A percentile compares a stretch with the other conserved stretches of the same genome.
phyloP scores from a whole-genome alignment of 2,797 vertebrate species.

The Cetoscarus ocellatus region DNA sequence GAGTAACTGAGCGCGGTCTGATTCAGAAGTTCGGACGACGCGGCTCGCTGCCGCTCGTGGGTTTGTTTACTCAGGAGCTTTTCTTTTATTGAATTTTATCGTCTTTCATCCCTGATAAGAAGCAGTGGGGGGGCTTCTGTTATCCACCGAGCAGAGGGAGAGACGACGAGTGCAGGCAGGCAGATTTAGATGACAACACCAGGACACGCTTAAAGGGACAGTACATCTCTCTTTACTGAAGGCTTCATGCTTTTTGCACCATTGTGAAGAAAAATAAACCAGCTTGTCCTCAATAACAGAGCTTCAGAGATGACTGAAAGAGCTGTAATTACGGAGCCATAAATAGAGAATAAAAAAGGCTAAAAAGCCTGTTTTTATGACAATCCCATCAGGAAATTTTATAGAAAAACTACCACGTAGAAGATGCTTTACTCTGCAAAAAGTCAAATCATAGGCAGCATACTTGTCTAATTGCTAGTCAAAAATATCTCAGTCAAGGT shows the following conservation, averaged over 20 bases:
- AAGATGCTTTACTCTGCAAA: too few relatives aligned
- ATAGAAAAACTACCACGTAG: too few relatives aligned
- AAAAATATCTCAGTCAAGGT: too few relatives aligned
- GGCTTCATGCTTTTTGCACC: not conserved
- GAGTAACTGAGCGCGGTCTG: slow-evolving; percentile 11
- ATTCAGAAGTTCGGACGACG: not conserved
- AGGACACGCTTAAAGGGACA: slow-evolving; percentile 9
- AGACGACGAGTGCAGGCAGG: not conserved
- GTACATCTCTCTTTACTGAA: not conserved
- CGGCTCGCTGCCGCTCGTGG: not conserved
- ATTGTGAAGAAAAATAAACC: too few relatives aligned
- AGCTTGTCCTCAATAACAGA: too few relatives aligned
- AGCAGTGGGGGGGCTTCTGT: not conserved
- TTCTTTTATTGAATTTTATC: slow-evolving; percentile 18
- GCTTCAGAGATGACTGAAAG: too few relatives aligned
- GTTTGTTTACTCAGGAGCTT: slow-evolving; percentile 36
- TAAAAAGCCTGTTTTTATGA: too few relatives aligned
- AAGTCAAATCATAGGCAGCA: too few relatives aligned
- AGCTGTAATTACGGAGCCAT: too few relatives aligned
- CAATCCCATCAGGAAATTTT: too few relatives aligned
- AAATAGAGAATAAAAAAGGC: too few relatives aligned
- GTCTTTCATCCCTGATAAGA: slow-evolving; percentile 29
- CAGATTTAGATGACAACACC: not conserved
- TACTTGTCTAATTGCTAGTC: too few relatives aligned
- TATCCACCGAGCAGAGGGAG: not conserved